These are phyloP conservation scores for Lepisosteus oculatus DNA, from an alignment of 2,113 vertebrate species.

Conservation along the genomic window DNA sequence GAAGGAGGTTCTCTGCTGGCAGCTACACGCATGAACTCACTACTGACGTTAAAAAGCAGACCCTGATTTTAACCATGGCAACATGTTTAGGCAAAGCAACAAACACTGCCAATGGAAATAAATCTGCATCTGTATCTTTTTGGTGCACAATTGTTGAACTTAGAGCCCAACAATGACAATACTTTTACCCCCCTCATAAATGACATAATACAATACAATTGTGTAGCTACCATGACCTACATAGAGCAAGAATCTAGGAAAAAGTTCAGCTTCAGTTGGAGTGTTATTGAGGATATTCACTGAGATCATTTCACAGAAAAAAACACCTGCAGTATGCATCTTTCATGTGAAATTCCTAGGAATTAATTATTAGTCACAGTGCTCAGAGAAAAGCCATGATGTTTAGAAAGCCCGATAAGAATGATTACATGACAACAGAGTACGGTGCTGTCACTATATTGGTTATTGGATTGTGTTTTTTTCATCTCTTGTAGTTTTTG, in stretches of 20 bases:
- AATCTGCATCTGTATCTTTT: conserved; percentile 60
- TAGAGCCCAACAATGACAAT: conserved; percentile 35
- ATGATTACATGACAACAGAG: no score
- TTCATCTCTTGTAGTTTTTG: no score
- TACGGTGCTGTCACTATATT: no score
- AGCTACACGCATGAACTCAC: conserved; percentile 18
- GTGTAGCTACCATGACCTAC: conserved; percentile 36
- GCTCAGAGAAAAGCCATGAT: no score
- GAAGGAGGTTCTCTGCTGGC: no score
- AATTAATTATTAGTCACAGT: no score
- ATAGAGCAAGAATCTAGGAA: conserved; percentile 27
- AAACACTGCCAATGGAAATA: conserved; percentile 56
- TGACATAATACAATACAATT: conserved; percentile 44
- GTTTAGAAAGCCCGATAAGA: no score
- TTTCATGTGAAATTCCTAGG: no score
- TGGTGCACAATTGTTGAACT: conserved; percentile 39
- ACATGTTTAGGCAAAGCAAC: conserved; percentile 35
- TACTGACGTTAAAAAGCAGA: conserved; percentile 18
- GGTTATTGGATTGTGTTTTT: no score
- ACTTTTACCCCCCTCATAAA: conserved; percentile 46
- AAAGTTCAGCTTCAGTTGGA: background rate
- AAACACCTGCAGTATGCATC: no score
- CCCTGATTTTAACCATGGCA: conserved; percentile 20
- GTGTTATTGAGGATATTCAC: no score
- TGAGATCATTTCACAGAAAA: no score